Evolutionary conservation across 2,797 vertebrate species (phyloP).

Genomic region (Lates japonicus): DNA sequence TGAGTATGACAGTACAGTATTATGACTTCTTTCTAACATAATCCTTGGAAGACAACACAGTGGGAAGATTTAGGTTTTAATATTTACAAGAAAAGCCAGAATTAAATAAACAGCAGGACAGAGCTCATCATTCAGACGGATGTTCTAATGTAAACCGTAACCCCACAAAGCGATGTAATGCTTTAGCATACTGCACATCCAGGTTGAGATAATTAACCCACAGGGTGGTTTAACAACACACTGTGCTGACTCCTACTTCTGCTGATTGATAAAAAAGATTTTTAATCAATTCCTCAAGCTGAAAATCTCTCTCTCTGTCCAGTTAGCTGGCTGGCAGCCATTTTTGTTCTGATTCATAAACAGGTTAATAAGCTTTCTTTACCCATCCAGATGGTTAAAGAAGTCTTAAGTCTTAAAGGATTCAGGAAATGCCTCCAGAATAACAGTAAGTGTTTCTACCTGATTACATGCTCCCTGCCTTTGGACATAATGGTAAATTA

Average conservation of each 20-base stretch:
- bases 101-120: neutral
- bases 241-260: neutral
- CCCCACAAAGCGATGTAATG: neutral
- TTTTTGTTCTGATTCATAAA: neutral
- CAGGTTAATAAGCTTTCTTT: neutral
- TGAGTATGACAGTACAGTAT: too few relatives aligned
- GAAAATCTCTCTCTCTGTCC: neutral
- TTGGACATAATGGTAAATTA: neutral
- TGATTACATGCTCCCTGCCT: neutral
- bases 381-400: neutral
- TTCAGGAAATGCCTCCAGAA: neutral
- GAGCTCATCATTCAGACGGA: neutral
- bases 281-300: neutral
- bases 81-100: too few relatives aligned
- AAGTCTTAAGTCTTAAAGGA: neutral
- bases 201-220: neutral
- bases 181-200: too few relatives aligned
- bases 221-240: neutral
- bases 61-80: neutral
- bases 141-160: neutral
- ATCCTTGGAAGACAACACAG: neutral
- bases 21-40: neutral
- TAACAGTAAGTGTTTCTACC: neutral
- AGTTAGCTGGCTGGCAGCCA: neutral
- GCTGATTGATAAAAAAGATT: neutral